Base-by-base conservation (phyloP, 2,888 invertebrate genomes). In the Plebejus anna region DNA sequence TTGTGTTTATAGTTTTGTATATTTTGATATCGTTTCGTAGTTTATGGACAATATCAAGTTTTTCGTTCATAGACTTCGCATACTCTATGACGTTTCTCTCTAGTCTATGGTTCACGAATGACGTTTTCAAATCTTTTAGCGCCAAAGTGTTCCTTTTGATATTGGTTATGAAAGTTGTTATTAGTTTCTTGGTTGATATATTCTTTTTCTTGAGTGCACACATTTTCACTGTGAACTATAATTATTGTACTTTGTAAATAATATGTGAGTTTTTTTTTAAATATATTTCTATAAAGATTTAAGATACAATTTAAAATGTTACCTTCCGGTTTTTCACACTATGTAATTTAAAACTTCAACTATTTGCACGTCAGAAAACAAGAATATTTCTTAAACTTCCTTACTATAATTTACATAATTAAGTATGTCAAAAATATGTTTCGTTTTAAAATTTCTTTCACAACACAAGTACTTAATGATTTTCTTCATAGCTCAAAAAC, bases 11-110 rank as follows among this genome's bases (percentile, higher is more conserved):
- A 0, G 94, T 92, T 87, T 86, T 88, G 72, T 90, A 94, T 81
- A 93, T 91, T 87, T 92, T 94, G 0, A 94, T 92, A 75, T 94
- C 94, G 83, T 89, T 93, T 78, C 94, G 83, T 75, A 94, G 81
- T 83, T 92, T 93, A 77, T 90, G 86, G 0, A 94, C 89, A 0
- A 90, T 82, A 57, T 93, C 92, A 42, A 94, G 86, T 86, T 93
- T 94, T n/a, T 93, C 90, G 86, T 94, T 89, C 5, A 92, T 85
- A 0, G 87, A 86, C 9, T 86, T 88, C 76, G 91, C 84, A 81
- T 91, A 82, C 70, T 90, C 90, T 83, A 90, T 83, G 28, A 84
- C 89, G 82, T 84, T 84, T 61, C 84, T 86, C 13, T 86, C 84
- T 70, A 83, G 82, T 79, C 81, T 82, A 76, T 85, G 81, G 61